Conservation (phyloP, 1,140 invertebrate genomes). For the Solen grandis region DNA sequence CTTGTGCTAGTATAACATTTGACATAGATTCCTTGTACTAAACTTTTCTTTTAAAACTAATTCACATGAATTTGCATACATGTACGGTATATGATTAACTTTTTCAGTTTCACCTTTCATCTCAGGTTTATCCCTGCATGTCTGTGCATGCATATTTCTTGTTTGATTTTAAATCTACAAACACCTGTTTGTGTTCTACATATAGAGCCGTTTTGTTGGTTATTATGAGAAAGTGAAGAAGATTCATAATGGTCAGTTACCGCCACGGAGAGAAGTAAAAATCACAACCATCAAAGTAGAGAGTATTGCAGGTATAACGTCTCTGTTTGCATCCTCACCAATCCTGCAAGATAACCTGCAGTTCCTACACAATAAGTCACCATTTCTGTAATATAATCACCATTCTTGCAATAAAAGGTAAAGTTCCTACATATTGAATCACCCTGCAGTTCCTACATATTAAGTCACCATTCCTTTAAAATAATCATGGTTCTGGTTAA, state of each 20-base stretch:
- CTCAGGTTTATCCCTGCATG: no score
- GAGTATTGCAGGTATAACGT: slow-evolving; percentile 76
- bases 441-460: neutral
- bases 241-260: slow-evolving; percentile 78
- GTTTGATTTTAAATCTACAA: no score
- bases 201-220: slow-evolving; percentile 83
- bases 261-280: slow-evolving; percentile 78
- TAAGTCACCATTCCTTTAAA: neutral
- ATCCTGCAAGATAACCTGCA: neutral
- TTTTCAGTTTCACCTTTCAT: no score
- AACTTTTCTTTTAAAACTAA: no score
- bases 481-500: neutral
- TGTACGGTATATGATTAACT: no score
- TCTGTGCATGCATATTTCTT: no score
- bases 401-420: neutral
- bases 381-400: neutral
- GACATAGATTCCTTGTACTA: no score
- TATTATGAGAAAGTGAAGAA: slow-evolving; percentile 83
- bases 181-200: no score
- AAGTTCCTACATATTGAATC: neutral
- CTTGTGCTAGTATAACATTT: no score
- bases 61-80: no score
- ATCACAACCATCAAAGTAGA: slow-evolving; percentile 79
- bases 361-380: neutral
- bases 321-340: neutral